Evolutionary conservation across 2,113 vertebrate species (phyloP).

Genomic region (Pelodiscus sinensis): DNA sequence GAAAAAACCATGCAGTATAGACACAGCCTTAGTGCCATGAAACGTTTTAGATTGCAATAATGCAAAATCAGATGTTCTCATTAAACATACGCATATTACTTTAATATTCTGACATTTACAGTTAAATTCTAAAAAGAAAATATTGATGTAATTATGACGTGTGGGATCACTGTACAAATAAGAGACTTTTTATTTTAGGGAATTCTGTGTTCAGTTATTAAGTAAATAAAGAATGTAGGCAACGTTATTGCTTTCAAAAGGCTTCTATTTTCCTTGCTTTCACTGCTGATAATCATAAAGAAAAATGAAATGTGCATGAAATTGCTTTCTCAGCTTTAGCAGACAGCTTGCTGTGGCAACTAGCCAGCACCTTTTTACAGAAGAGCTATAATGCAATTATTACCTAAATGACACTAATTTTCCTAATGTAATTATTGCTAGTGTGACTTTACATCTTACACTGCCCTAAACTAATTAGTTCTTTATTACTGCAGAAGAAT

Average conservation of each 20-base stretch:
- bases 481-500: slow-evolving; percentile 31
- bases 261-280: neutral
- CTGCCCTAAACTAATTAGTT: slow-evolving; percentile 16
- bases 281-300: neutral
- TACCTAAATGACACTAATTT: slow-evolving; percentile 38
- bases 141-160: neutral
- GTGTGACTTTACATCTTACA: neutral
- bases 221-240: neutral
- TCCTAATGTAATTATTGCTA: slow-evolving; percentile 17
- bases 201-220: neutral
- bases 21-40: neutral
- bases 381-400: slow-evolving; percentile 21
- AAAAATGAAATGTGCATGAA: neutral
- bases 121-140: neutral
- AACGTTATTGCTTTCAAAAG: neutral
- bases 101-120: neutral
- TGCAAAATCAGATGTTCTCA: neutral
- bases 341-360: neutral
- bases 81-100: neutral
- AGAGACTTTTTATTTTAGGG: neutral
- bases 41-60: neutral
- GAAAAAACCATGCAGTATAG: no score
- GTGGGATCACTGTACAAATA: neutral
- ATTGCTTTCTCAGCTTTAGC: slow-evolving; percentile 14
- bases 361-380: slow-evolving; percentile 3